These are phyloP conservation scores for Hemibagrus wyckioides DNA, from an alignment of 2,113 vertebrate genomes.

Conservation along the genomic window DNA sequence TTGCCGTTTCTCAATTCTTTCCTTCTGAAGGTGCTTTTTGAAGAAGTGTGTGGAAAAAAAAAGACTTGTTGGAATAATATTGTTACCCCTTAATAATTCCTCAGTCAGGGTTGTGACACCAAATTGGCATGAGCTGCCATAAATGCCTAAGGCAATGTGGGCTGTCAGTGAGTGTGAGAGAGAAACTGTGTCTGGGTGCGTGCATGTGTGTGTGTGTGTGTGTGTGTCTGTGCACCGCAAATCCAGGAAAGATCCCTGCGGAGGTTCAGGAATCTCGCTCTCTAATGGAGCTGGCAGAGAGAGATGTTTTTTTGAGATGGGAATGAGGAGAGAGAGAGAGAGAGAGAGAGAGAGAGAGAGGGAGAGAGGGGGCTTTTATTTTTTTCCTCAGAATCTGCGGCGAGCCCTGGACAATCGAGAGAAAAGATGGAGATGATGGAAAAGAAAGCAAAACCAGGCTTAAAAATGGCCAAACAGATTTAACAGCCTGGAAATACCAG, in stretches of 20 bases:
- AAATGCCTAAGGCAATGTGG: slow-evolving; percentile 17
- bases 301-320: slow-evolving; percentile 55
- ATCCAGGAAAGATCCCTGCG: slow-evolving; percentile 59
- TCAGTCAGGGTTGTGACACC: slow-evolving; percentile 18
- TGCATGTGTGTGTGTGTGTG: slow-evolving; percentile 28
- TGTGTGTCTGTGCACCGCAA: slow-evolving; percentile 29
- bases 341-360: no score
- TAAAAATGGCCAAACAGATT: slow-evolving; percentile 41
- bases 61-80: slow-evolving; percentile 18
- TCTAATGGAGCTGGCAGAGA: slow-evolving; percentile 57
- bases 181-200: background rate
- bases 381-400: slow-evolving; percentile 42
- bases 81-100: slow-evolving; percentile 26
- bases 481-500: slow-evolving; percentile 49
- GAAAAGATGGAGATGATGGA: slow-evolving; percentile 40
- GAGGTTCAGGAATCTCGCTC: slow-evolving; percentile 56
- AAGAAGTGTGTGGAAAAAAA: slow-evolving; percentile 19
- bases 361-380: slow-evolving; percentile 28
- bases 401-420: slow-evolving; percentile 37
- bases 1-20: slow-evolving; percentile 12
- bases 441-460: slow-evolving; percentile 42
- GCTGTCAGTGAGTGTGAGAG: slow-evolving; percentile 20
- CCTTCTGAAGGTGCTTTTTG: slow-evolving; percentile 10
- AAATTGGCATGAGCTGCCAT: slow-evolving; percentile 19
- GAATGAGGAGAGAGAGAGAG: slow-evolving; percentile 38